Evolutionary conservation across 2,797 vertebrate species (phyloP).

Genomic region (Typhlichthys subterraneus): DNA sequence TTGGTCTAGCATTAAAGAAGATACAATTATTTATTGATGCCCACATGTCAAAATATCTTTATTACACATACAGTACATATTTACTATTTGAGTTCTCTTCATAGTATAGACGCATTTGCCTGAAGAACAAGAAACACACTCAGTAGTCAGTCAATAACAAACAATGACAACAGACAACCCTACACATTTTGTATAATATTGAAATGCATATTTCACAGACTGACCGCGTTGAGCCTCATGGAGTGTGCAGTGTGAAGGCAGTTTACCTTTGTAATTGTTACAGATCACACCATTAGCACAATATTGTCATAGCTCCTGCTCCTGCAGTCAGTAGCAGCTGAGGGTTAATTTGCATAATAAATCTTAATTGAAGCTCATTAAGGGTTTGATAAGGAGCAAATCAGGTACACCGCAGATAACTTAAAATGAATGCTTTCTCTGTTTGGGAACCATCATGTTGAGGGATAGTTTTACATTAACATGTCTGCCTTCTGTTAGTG

Average conservation of each 20-base stretch:
- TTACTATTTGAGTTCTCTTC: too few relatives aligned
- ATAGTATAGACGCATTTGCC: too few relatives aligned
- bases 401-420: constrained; percentile 78
- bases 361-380: constrained; percentile 87
- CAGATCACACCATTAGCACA: constrained; percentile 81
- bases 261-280: constrained; percentile 83
- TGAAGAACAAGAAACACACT: constrained; percentile 12
- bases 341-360: constrained; percentile 86
- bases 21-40: neutral
- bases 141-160: neutral
- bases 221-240: constrained; percentile 48
- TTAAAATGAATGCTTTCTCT: constrained; percentile 75
- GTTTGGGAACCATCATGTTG: constrained; percentile 37
- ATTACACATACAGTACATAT: too few relatives aligned
- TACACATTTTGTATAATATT: constrained; percentile 30
- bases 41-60: too few relatives aligned
- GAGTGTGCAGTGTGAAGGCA: constrained; percentile 56
- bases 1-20: neutral
- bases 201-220: constrained; percentile 35
- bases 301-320: constrained; percentile 80
- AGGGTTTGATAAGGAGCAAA: constrained; percentile 84
- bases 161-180: constrained; percentile 4
- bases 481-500: neutral
- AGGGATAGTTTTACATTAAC: constrained; percentile 39
- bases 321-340: constrained; percentile 74